Evolutionary conservation across 2,888 invertebrate genomes (phyloP).

Genomic region (Odontocerum albicorne): DNA sequence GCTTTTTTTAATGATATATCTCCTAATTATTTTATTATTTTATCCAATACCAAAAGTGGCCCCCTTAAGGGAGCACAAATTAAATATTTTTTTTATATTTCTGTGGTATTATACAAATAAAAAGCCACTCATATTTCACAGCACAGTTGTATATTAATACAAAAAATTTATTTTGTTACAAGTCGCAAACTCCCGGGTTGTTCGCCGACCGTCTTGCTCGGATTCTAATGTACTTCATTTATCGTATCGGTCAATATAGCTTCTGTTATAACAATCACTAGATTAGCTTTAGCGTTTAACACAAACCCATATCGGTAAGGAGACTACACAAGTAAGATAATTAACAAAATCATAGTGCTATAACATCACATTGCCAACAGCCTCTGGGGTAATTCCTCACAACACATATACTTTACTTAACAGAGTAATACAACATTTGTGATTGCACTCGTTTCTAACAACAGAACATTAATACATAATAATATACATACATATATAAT

Average conservation of each 20-base stretch:
- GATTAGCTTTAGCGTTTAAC: neutral
- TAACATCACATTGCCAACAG: slow-evolving; percentile 26
- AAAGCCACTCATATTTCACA: slow-evolving; percentile 61
- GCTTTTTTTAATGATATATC: slow-evolving; percentile 29
- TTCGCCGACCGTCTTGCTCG: slow-evolving; percentile 22
- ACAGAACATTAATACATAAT: slow-evolving; percentile 33
- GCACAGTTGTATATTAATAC: slow-evolving; percentile 57
- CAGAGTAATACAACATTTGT: slow-evolving; percentile 33
- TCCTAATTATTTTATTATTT: slow-evolving; percentile 16
- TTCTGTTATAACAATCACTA: neutral
- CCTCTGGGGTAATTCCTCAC: slow-evolving; percentile 26
- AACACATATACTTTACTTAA: slow-evolving; percentile 28
- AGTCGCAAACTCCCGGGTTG: slow-evolving; percentile 12
- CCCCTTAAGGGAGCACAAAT: slow-evolving; percentile 33
- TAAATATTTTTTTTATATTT: slow-evolving; percentile 37
- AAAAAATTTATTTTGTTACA: slow-evolving; percentile 37
- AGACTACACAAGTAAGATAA: neutral
- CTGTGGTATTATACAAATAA: slow-evolving; percentile 45
- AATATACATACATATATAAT: slow-evolving; percentile 30
- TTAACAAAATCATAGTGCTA: slow-evolving; percentile 3
- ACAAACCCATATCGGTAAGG: neutral
- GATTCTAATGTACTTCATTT: neutral
- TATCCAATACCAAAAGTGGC: slow-evolving; percentile 33
- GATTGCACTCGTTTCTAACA: slow-evolving; percentile 34
- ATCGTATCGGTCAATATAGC: neutral